Evolutionary conservation across 2,797 vertebrate genomes (phyloP), one percentile per base, ranked within the genome.

Genomic region (Bryconaethiops microstoma): DNA sequence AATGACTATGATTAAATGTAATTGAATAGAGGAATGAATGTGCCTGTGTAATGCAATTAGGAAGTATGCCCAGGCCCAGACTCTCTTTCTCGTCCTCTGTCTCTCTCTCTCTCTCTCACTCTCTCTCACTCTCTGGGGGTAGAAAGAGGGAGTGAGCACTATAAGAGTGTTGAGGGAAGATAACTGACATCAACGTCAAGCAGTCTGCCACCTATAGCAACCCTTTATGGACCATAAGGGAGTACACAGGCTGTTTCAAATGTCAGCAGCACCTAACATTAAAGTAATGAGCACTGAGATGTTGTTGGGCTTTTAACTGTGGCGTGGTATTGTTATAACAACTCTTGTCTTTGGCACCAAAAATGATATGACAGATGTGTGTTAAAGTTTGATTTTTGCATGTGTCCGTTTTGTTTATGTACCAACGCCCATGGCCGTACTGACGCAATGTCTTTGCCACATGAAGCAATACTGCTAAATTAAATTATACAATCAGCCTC

Each of bases 11-110:
- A 94, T 93, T 94, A 93, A 90, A 91, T 85, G 81, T 94, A 94
- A 95, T 93, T 92, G 89, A 94, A 94, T 94, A 92, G 85, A 90
- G 87, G 90, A 91, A 93, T 92, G 92, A 95, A 94, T 93, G 89
- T 89, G 91, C 90, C 91, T 88, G 87, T 89, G 85, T 94, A 92
- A 93, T 91, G 88, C 77, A 87, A 90, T 95, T 93, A 93, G 84
- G 88, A 84, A 83, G 88, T 81, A 3, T 86, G 88, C 89, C 86
- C 78, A 79, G 86, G 85, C 79, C 83, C 87, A 90, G 88, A 85
- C 23, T 63, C 74, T 50, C 39, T 52, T 55, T 62, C 40, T 70
- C 68, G 50, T 39, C 17, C 40, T 69, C 64, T 60, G 7, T 35
- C 39, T 62, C 64, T 62, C 63, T 70, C 68, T 70, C 68, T 52